Evolutionary conservation across 2,113 vertebrate genomes (phyloP).

Genomic region (Butorides virescens): DNA sequence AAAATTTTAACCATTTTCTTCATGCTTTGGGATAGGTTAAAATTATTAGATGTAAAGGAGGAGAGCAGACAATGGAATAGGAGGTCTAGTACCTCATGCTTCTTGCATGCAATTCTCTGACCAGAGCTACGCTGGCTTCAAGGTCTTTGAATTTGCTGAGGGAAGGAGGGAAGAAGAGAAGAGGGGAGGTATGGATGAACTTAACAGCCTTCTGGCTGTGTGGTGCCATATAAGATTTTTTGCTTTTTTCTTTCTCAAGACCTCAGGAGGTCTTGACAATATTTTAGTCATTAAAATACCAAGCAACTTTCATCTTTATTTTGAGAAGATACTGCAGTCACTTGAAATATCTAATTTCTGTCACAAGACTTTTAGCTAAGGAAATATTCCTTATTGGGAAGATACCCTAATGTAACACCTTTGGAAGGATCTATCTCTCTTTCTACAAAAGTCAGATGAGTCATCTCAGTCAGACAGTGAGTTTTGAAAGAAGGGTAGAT

Average conservation of each 20-base stretch:
- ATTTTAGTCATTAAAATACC: not conserved
- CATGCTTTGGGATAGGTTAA: not conserved
- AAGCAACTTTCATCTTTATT: not conserved
- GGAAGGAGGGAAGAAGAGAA: not conserved
- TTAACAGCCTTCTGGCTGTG: not conserved
- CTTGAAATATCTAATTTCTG: not conserved
- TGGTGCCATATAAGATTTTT: not conserved
- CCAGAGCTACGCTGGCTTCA: not conserved
- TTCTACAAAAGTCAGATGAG: not conserved
- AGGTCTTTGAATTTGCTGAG: not conserved
- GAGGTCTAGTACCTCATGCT: not conserved
- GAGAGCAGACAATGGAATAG: not conserved
- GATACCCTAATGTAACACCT: not conserved
- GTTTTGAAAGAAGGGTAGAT: not conserved
- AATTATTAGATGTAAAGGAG: not conserved
- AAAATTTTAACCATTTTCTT: not conserved
- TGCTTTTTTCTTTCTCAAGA: too few relatives aligned
- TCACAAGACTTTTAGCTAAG: not conserved
- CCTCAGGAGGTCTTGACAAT: not conserved
- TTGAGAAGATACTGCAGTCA: not conserved
- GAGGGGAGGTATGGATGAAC: not conserved
- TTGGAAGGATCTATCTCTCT: not conserved
- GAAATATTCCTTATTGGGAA: not conserved
- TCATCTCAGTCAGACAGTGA: not conserved
- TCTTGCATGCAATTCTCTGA: not conserved